Conservation (phyloP, 2,113 vertebrate species). For the Mastomys coucha region DNA sequence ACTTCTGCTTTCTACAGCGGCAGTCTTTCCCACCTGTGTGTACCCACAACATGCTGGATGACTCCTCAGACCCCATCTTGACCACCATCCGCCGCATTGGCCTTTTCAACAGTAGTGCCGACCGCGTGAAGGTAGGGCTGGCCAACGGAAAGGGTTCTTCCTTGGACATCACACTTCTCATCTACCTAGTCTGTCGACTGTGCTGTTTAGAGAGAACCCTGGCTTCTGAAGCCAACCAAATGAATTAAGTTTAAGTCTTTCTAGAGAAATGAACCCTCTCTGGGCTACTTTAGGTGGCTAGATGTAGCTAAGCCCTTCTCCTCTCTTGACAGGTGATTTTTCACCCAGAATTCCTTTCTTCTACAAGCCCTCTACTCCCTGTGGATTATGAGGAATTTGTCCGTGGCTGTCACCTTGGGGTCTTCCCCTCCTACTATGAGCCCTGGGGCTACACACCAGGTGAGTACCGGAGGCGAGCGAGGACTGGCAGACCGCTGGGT, state of each 20-base stretch:
- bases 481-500: neutral
- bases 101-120: constrained; percentile 93
- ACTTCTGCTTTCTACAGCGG: constrained; percentile 83
- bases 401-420: constrained; percentile 94
- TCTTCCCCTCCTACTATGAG: constrained; percentile 97
- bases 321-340: constrained; percentile 91
- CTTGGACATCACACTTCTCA: neutral
- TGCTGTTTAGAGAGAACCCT: neutral
- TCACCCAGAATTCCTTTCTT: constrained; percentile 96
- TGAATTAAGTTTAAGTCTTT: neutral
- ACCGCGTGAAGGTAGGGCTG: constrained; percentile 92
- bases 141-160: too few species aligned
- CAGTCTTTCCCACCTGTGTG: constrained; percentile 93
- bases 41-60: constrained; percentile 96
- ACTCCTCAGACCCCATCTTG: constrained; percentile 93
- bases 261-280: neutral
- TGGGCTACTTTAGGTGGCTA: neutral
- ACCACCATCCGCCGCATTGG: constrained; percentile 94
- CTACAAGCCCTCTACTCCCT: constrained; percentile 94
- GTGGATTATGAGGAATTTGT: constrained; percentile 98
- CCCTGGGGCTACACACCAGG: constrained; percentile 97
- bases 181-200: neutral
- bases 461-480: constrained; percentile 65
- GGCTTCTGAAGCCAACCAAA: neutral
- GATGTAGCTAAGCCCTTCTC: neutral